Evolutionary conservation across 35 echinoderm and acorn worm genomes (phyloP), one percentile per base, ranked within the genome.

Genomic region (Antedon bifida): DNA sequence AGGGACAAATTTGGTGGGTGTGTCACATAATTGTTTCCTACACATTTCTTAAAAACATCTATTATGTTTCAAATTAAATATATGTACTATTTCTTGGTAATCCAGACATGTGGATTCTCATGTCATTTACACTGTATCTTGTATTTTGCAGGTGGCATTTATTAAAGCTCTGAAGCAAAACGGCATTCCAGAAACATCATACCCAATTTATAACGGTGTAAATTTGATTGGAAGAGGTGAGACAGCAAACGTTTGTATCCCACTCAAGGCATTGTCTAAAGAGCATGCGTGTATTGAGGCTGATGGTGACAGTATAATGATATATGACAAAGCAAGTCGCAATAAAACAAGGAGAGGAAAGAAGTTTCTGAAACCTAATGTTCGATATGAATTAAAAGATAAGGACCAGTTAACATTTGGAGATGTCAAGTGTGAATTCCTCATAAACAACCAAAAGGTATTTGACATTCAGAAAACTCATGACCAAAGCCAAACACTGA

Each of bases 201-300:
- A 19, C 19, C 51, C 51, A 26, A 64, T 64, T 19, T 64, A 64
- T 21, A 26, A 64, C 1, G 51, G 51, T 19, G 51, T 64, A 21
- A 64, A 64, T 26, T 26, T 64, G 3, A 64, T 64, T 64, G 51
- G 51, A 64, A 64, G 51, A 64, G 51, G 51, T 64, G 51, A 64
- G 9, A 26, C 51, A 64, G 51, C 51, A 2, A 64, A 64, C 26
- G 51, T 64, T 8, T 2, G 9, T 12, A 64, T 64, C 26, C 51
- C 51, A 64, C 51, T 64, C 26, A 64, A 96, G 93, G 90, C 93
- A 39, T 56, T 96, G 30, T 96, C 93, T 14, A 96, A 96, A 44
- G 86, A 88, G 55, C 93, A 96, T 88, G 89, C 89, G 11, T 96
- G 93, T 46, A 96, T 96, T n/a, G 86, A 96, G 75, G 86, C 88